Base-by-base conservation (phyloP, 2,888 invertebrate genomes). In the Troides oblongomaculatus region DNA sequence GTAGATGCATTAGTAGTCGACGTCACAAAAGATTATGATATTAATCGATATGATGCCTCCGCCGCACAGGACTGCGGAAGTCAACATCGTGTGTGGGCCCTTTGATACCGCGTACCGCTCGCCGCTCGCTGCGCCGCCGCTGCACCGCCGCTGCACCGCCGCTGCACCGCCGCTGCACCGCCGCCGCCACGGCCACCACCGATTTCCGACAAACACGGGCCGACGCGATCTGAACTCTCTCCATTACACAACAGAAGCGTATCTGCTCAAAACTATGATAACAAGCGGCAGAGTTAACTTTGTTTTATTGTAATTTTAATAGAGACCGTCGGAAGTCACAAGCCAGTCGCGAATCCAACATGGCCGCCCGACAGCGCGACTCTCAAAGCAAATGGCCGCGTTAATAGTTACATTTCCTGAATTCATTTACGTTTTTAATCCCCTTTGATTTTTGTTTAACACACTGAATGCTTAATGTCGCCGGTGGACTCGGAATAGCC, bases 71-170 rank as follows among this genome's bases (percentile, higher is more conserved):
- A 80, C 77, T 74, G 75, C 81, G 87, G 86, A 87, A 84, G 84
- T 81, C 74, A 75, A 71, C 85, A 72, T 75, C 80, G 85, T 84
- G 87, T 85, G 87, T 86, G 87, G 85, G 78, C 85, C 81, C 79
- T 81, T 82, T 82, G 80, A 84, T 82, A 79, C 76, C 58, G 53
- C 17, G 53, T n/a, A 46, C 59, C 8, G 25, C 46, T 21, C 21
- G 57, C 65, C 21, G 30, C 53, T 21, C 7, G 59, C 3, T 21
- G 21, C 21, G 21, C 21, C 21, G 30, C 53, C 7, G 59, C 3
- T 21, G 21, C 21, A 21, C 21, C 21, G 5, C 39, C 64, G 43
- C 8, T n/a, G n/a, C 18, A 18, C 17, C 66, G 30, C 53, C 7
- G 59, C 3, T 21, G 21, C 21, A 21, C 21, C 21, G 5, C 39